phyloP scores from a whole-genome alignment of 1,140 invertebrate species.

The Eriocheir sinensis region DNA sequence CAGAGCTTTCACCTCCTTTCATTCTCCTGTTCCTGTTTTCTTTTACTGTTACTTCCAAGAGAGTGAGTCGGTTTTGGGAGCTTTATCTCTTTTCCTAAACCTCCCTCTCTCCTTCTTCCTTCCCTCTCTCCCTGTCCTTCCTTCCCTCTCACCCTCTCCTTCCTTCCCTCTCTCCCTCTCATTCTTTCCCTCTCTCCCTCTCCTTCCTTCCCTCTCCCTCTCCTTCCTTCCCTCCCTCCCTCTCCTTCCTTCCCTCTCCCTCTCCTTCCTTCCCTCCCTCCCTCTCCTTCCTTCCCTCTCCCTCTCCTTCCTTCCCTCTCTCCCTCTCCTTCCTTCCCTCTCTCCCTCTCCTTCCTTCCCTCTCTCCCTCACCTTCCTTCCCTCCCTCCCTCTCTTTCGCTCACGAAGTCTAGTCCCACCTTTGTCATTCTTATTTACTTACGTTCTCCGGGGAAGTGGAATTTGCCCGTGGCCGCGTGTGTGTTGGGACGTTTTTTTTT shows the following conservation, averaged over 20 bases:
- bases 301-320: too few species aligned
- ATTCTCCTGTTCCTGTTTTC: too few species aligned
- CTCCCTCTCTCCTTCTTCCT: neutral
- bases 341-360: neutral
- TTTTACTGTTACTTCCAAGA: constrained; percentile 6
- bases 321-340: too few species aligned
- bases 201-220: neutral
- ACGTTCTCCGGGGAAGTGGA: neutral
- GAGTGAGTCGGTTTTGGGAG: neutral
- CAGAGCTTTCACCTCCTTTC: neutral
- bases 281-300: neutral
- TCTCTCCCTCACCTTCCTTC: neutral
- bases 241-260: neutral
- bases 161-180: neutral
- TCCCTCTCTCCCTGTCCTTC: neutral
- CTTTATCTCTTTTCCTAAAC: constrained; percentile 16
- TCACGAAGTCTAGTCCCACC: neutral
- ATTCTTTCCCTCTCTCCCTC: constrained; percentile 17
- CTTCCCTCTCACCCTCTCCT: neutral
- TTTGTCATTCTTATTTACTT: neutral
- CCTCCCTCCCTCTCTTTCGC: neutral
- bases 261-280: neutral
- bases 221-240: neutral
- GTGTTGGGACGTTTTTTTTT: neutral
- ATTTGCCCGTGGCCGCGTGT: neutral